A percentile compares a stretch with the other conserved stretches of the same genome.
Evolutionary conservation across 2,797 vertebrate species (phyloP).

Genomic region (Phoebastria nigripes): DNA sequence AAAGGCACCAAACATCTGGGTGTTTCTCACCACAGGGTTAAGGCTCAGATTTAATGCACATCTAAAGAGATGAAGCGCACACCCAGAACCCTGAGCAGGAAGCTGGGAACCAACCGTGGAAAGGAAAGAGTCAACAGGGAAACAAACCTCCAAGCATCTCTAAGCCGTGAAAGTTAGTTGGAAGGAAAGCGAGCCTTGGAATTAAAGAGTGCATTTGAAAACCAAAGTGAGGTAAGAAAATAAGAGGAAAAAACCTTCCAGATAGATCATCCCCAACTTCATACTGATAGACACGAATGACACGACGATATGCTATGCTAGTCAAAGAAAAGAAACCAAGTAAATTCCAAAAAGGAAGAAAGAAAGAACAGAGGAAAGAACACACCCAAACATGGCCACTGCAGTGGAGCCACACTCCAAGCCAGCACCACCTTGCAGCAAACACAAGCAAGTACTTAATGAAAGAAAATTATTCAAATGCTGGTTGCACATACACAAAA

Average conservation of each 20-base stretch:
- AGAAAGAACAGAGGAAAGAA: constrained; percentile 49
- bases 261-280: constrained; percentile 98
- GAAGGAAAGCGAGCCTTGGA: constrained; percentile 79
- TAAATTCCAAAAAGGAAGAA: constrained; percentile 70
- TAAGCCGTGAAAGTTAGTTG: constrained; percentile 81
- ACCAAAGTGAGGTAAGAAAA: constrained; percentile 79
- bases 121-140: constrained; percentile 9
- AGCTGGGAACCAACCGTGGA: constrained; percentile 30
- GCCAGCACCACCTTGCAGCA: constrained; percentile 31
- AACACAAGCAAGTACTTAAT: neutral
- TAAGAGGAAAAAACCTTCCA: constrained; percentile 90
- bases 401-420: constrained; percentile 23
- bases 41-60: constrained; percentile 26
- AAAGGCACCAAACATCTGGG: neutral
- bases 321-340: constrained; percentile 82
- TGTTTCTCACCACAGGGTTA: constrained; percentile 40
- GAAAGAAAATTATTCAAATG: neutral
- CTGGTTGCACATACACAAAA: neutral
- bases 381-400: constrained; percentile 16
- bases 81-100: constrained; percentile 17
- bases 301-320: constrained; percentile 97
- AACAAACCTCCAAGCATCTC: constrained; percentile 61
- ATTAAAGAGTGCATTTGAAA: constrained; percentile 77
- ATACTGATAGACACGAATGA: constrained; percentile 98
- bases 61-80: constrained; percentile 18